Evolutionary conservation across 2,113 vertebrate species (phyloP).

Genomic region (Urocitellus parryii): DNA sequence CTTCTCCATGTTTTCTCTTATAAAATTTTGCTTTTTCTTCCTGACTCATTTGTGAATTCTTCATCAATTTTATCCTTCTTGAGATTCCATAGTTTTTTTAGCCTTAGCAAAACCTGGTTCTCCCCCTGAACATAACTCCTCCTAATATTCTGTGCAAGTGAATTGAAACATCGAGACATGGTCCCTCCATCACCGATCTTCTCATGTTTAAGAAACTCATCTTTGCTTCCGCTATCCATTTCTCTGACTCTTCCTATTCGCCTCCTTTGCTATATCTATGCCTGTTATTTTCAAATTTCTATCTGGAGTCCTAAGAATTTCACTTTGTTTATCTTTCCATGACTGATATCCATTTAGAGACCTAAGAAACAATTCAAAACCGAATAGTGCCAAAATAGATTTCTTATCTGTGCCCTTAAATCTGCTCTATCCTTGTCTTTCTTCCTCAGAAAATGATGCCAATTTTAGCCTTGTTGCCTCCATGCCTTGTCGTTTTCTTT

Average conservation of each 20-base stretch:
- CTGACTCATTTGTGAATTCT: not conserved
- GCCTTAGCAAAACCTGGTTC: not conserved
- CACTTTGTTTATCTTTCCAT: not conserved
- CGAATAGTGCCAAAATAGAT: not conserved
- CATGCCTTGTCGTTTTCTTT: not conserved
- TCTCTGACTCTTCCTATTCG: not conserved
- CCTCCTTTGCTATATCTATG: not conserved
- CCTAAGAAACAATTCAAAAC: not conserved
- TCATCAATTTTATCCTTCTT: not conserved
- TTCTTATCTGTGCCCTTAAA: not conserved
- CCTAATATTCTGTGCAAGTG: not conserved
- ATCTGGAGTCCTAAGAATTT: not conserved
- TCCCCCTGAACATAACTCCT: not conserved
- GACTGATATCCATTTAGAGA: not conserved
- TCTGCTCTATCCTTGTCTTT: not conserved
- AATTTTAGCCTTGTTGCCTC: not conserved
- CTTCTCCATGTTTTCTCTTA: not conserved
- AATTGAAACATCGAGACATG: not conserved
- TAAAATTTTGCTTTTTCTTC: not conserved
- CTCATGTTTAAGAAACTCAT: not conserved
- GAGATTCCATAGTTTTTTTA: not conserved
- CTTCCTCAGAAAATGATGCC: not conserved
- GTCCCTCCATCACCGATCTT: not conserved
- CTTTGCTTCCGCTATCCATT: not conserved
- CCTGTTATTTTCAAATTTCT: not conserved